A percentile compares a stretch with the other conserved stretches of the same genome.
These are phyloP conservation scores for Macrotrachela quadricornifera DNA, from an alignment of 1,140 invertebrate genomes.

Conservation along the genomic window DNA sequence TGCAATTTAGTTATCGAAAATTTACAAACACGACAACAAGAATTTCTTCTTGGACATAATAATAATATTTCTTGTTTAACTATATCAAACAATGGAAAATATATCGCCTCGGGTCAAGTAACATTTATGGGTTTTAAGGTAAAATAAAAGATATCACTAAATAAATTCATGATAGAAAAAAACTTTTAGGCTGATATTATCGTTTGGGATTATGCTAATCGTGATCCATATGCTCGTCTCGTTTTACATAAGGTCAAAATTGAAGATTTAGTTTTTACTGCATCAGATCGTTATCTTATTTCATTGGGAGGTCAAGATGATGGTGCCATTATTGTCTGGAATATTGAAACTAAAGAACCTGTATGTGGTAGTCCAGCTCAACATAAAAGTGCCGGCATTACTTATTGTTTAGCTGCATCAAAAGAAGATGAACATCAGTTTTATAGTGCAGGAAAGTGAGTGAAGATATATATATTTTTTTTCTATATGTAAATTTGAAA, in stretches of 20 bases:
- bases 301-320: conserved; percentile 69
- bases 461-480: conserved; percentile 4
- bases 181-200: conserved; percentile 46
- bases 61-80: conserved; percentile 58
- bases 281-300: conserved; percentile 52
- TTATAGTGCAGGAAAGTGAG: conserved; percentile 32
- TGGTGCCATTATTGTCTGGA: conserved; percentile 36
- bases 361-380: conserved; percentile 32
- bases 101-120: conserved; percentile 62
- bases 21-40: conserved; percentile 45
- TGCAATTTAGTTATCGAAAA: conserved; percentile 58
- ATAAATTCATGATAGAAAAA: neutral
- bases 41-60: conserved; percentile 56
- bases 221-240: conserved; percentile 40
- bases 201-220: conserved; percentile 54
- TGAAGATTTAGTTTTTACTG: conserved; percentile 55
- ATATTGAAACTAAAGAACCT: conserved; percentile 20
- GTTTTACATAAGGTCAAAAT: conserved; percentile 63
- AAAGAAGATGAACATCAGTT: conserved; percentile 25
- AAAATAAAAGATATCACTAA: too few relatives aligned
- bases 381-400: conserved; percentile 26
- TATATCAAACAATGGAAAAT: conserved; percentile 51
- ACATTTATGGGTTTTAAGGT: conserved; percentile 72
- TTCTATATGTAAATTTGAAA: neutral
- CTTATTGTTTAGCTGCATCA: conserved; percentile 21